Conservation (phyloP, 1,140 invertebrate genomes). For the Pseudomyrmex concolor region DNA sequence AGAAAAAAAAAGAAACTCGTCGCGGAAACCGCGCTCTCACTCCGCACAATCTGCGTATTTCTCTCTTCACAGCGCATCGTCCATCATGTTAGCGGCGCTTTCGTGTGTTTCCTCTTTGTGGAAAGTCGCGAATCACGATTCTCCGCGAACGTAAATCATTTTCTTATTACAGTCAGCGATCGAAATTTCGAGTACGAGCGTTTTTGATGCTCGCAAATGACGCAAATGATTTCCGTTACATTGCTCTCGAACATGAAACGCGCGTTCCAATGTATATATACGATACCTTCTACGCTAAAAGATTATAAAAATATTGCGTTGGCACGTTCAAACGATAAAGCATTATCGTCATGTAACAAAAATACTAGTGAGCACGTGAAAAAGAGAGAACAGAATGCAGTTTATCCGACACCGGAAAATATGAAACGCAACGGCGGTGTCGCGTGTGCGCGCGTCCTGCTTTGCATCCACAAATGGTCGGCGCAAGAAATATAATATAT, state of each 20-base stretch:
- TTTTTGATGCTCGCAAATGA: constrained; percentile 25
- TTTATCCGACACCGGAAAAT: constrained; percentile 8
- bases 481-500: constrained; percentile 16
- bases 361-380: constrained; percentile 11
- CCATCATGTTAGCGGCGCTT: not conserved
- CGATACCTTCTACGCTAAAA: constrained; percentile 4
- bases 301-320: constrained; percentile 37
- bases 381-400: constrained; percentile 40
- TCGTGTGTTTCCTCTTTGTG: not conserved
- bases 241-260: constrained; percentile 23
- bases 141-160: constrained; percentile 45
- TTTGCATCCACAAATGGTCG: constrained; percentile 18
- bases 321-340: constrained; percentile 32
- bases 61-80: not conserved
- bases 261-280: not conserved
- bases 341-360: constrained; percentile 7
- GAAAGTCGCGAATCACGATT: constrained; percentile 25
- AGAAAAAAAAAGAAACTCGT: not conserved
- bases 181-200: constrained; percentile 15
- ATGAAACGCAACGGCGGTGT: not conserved
- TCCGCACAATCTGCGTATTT: constrained; percentile 9
- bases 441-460: not conserved
- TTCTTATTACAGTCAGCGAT: constrained; percentile 33
- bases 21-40: not conserved
- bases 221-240: constrained; percentile 38